phyloP scores from a whole-genome alignment of 2,113 vertebrate genomes.

The Platycercus adscitus region DNA sequence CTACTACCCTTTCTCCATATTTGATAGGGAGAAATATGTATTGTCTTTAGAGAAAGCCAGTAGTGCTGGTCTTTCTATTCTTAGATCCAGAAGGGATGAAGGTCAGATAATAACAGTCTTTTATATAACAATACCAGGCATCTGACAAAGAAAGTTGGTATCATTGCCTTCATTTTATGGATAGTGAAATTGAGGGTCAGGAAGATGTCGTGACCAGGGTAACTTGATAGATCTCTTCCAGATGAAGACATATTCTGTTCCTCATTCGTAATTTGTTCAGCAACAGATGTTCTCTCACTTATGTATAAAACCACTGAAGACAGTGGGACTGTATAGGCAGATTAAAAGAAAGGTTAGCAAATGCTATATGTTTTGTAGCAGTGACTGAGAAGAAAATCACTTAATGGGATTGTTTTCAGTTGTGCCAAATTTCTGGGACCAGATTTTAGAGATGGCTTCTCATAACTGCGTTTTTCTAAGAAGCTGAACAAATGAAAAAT shows the following conservation, averaged over 20 bases:
- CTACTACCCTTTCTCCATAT: background rate
- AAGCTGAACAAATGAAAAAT: background rate
- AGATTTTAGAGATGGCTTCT: background rate
- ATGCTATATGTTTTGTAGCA: background rate
- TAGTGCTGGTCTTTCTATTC: background rate
- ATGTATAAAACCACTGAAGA: background rate
- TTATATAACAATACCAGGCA: background rate
- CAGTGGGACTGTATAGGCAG: background rate
- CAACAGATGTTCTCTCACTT: background rate
- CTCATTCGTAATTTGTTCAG: background rate
- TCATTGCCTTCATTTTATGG: background rate
- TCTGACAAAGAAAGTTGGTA: background rate
- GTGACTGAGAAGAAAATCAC: background rate
- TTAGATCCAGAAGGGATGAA: background rate
- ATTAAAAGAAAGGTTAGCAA: background rate
- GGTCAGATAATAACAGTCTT: background rate
- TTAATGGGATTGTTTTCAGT: background rate
- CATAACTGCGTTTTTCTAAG: background rate
- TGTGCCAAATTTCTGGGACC: background rate
- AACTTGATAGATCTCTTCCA: background rate
- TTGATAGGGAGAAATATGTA: background rate
- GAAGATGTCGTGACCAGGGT: background rate
- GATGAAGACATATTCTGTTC: background rate
- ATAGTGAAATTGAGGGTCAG: background rate
- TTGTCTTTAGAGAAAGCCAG: background rate